phyloP scores from a whole-genome alignment of 2,113 vertebrate genomes.

The Hyperopisus bebe region DNA sequence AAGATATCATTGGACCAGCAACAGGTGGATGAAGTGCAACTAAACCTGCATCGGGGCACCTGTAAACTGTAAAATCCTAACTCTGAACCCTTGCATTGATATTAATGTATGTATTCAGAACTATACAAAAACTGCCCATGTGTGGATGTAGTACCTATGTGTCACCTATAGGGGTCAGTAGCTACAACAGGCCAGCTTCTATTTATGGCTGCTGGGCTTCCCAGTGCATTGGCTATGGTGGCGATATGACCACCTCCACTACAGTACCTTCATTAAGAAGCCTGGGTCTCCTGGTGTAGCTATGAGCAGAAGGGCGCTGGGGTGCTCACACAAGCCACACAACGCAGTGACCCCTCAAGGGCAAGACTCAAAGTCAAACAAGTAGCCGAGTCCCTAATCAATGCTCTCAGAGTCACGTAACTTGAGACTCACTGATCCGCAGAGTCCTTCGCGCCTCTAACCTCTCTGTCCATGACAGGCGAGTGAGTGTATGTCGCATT shows the following conservation, averaged over 20 bases:
- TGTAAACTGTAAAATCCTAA: neutral
- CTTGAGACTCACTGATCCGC: neutral
- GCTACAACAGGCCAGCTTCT: neutral
- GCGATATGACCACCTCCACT: neutral
- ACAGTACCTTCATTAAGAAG: neutral
- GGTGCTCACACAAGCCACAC: neutral
- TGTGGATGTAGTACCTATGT: neutral
- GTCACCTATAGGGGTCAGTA: neutral
- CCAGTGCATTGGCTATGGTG: neutral
- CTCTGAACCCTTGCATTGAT: neutral
- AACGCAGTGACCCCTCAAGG: neutral
- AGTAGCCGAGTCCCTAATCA: neutral
- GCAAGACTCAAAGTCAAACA: neutral
- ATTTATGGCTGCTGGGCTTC: neutral
- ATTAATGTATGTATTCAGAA: neutral
- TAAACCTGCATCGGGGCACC: neutral
- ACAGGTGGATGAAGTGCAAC: neutral
- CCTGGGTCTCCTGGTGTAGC: too few species aligned
- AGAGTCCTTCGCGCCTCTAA: neutral
- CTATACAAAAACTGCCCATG: neutral
- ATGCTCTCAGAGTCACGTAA: neutral
- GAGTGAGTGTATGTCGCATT: neutral
- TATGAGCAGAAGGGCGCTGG: neutral
- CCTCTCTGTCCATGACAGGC: neutral
- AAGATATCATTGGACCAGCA: neutral